Base-by-base conservation (phyloP, 2,113 vertebrate species). In the Cynopterus brachyotis region DNA sequence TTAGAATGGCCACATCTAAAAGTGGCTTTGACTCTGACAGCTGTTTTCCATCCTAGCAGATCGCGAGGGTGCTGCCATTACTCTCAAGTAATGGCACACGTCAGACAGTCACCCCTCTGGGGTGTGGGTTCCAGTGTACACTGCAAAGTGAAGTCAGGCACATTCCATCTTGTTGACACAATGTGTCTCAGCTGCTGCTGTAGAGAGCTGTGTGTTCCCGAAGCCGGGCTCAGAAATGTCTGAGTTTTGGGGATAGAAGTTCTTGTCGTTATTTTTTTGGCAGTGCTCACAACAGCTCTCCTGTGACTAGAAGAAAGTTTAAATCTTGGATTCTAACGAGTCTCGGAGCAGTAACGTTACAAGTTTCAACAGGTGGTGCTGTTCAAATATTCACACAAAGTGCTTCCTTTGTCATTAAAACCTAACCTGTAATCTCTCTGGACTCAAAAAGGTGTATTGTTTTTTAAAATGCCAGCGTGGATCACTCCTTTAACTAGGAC, bases 91-190 rank as follows among this genome's bases (percentile, higher is more conserved):
- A 91, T 91, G 81, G 45, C 82, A 72, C 95, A 96, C 17, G 19
- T 87, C 87, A 82, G 92, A 91, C 53, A 78, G 89, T 45, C 97
- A 72, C 93, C 15, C 5, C 85, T 86, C 66, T 55, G 78, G 89
- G 91, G 94, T 89, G 94, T 96, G 94, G 96, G 83, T 96, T 97
- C 96, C 97, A 97, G 92, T 73, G 92, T 62, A 93, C 67, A 73
- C 60, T 96, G 97, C 91, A 94, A 94, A 97, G 96, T 95, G 97
- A 98, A 98, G 97, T 98, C 91, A 97, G 96, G 92, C 95, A 79
- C 97, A 97, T 98, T 97, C 97, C 97, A 94, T 98, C 96, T 92
- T 96, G 97, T 97, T 98, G 98, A 98, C 94, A 96, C 88, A 97
- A 75, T 0, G 0, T 72, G 60, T 64, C 91, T 98, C 97, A 95